A percentile compares a stretch with the other conserved stretches of the same genome.
These are phyloP conservation scores for Sesamia nonagrioides DNA, from an alignment of 1,140 invertebrate species.

Conservation along the genomic window DNA sequence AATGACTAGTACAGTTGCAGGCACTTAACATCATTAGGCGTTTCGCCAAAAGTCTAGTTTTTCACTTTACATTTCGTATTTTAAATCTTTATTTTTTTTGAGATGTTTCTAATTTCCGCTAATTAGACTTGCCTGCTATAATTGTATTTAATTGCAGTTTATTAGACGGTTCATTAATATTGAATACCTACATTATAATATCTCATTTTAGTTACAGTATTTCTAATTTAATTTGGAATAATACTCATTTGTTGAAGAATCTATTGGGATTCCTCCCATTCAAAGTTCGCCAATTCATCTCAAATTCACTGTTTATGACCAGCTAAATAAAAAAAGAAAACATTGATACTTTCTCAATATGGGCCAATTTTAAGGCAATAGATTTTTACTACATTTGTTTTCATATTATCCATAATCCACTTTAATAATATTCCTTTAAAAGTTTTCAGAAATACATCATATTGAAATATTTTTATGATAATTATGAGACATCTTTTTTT, in stretches of 20 bases:
- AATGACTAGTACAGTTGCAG: constrained; percentile 43
- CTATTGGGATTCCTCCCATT: too few species aligned
- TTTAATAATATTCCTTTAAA: background rate
- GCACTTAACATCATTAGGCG: constrained; percentile 17
- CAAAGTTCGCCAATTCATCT: too few species aligned
- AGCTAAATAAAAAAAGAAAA: too few species aligned
- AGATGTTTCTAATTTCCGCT: too few species aligned
- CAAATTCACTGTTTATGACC: too few species aligned
- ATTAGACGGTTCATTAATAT: background rate
- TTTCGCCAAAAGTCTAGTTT: background rate
- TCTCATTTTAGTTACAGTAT: background rate
- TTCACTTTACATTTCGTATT: background rate
- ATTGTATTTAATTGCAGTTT: too few species aligned
- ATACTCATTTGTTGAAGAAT: too few species aligned
- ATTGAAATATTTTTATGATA: background rate
- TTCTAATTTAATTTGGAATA: too few species aligned
- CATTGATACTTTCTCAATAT: too few species aligned
- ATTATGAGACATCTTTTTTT: background rate
- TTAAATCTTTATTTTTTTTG: too few species aligned
- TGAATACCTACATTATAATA: constrained; percentile 17
- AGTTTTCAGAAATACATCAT: background rate
- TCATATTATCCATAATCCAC: background rate
- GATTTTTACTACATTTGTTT: background rate
- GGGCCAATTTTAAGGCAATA: background rate
- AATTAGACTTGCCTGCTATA: too few species aligned